These are phyloP conservation scores for Mungos mungo DNA, from an alignment of 2,113 vertebrate genomes.

Conservation along the genomic window DNA sequence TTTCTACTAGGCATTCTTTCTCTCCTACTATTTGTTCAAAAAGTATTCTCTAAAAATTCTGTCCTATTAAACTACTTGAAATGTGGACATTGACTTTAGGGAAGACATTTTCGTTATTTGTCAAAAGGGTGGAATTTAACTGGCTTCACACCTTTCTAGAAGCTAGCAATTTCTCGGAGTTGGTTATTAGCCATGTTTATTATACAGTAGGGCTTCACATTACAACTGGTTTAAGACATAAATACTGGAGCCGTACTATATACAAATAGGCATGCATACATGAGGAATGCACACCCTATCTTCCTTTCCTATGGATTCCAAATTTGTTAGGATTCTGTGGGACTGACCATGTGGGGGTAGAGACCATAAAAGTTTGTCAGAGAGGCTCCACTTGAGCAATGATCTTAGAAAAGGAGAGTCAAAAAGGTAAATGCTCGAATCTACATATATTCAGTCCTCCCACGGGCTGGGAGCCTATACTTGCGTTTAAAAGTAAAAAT, in stretches of 20 bases:
- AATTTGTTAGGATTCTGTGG: background rate
- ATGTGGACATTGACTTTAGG: background rate
- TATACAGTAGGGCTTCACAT: background rate
- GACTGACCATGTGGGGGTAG: background rate
- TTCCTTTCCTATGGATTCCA: background rate
- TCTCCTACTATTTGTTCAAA: background rate
- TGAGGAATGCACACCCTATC: background rate
- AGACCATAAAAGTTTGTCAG: background rate
- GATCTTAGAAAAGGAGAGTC: background rate
- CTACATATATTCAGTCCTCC: background rate
- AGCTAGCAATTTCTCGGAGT: slow-evolving; percentile 7
- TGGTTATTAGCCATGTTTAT: background rate
- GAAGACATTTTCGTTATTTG: background rate
- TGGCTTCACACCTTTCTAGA: background rate
- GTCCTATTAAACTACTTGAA: background rate
- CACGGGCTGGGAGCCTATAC: background rate
- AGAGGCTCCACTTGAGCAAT: background rate
- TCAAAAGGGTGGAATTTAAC: background rate
- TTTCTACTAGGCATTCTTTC: background rate
- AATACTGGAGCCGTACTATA: background rate
- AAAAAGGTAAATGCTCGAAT: background rate
- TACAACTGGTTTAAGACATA: background rate
- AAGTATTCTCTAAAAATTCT: background rate
- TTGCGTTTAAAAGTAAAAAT: background rate
- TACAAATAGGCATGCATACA: background rate